Evolutionary conservation across 23 tunicate species (phyloP).

Genomic region (Trididemnum clinides): DNA sequence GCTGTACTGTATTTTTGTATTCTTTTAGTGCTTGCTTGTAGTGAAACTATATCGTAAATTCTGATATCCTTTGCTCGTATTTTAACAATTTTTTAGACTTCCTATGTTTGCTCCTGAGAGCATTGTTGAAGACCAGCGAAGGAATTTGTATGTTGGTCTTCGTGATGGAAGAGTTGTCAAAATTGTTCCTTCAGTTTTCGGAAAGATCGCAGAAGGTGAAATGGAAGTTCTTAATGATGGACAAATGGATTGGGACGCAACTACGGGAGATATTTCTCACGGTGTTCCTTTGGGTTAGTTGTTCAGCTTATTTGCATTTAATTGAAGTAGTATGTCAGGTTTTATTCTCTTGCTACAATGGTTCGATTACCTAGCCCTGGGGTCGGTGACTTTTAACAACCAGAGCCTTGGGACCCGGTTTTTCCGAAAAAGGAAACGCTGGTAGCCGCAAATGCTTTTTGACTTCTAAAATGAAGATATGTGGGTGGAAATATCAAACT

Average conservation of each 20-base stretch:
- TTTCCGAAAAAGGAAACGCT: no score
- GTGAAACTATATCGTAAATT: background rate
- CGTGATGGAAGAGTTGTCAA: conserved; percentile 32
- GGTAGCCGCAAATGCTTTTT: no score
- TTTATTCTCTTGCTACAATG: no score
- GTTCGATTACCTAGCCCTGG: no score
- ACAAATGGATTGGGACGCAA: background rate
- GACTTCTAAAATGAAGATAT: no score
- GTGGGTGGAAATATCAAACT: no score
- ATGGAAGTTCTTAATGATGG: conserved; percentile 18
- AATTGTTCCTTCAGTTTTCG: conserved; percentile 16
- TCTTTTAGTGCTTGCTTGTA: background rate
- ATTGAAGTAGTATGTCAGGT: no score
- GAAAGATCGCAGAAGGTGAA: conserved; percentile 40
- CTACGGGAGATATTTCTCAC: background rate
- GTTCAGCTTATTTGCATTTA: no score
- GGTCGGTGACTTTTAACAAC: no score
- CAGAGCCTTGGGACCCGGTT: no score
- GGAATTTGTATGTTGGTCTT: conserved; percentile 24
- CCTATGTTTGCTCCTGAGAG: conserved; percentile 50
- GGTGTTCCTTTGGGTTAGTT: conserved; percentile 48
- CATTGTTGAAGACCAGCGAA: conserved; percentile 23
- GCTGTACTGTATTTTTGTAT: background rate
- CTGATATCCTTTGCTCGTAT: background rate
- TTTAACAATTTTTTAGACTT: conserved; percentile 5